Conservation (phyloP, 1,140 invertebrate genomes). For the Bombus impatiens region DNA sequence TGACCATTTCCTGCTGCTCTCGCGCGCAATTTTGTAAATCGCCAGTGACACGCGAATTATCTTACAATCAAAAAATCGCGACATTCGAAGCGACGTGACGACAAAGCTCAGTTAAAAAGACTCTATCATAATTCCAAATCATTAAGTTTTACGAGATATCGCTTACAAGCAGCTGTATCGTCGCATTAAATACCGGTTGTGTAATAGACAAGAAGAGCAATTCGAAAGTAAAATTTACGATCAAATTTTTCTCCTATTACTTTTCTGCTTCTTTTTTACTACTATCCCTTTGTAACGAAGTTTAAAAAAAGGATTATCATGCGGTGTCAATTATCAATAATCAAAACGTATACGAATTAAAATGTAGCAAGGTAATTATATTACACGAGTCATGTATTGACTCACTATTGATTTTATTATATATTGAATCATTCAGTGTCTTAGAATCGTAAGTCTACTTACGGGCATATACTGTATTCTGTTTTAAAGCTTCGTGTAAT, state of each 20-base stretch:
- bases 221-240: background rate
- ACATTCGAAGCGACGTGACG: background rate
- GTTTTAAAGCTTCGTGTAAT: too few species aligned
- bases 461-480: too few species aligned
- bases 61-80: background rate
- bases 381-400: too few species aligned
- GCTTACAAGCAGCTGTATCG: background rate
- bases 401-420: background rate
- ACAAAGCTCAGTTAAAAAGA: too few species aligned
- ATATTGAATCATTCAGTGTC: background rate
- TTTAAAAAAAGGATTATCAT: background rate
- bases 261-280: background rate
- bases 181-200: constrained; percentile 5
- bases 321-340: background rate
- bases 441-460: background rate
- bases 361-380: background rate
- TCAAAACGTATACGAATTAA: background rate
- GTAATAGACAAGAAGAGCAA: too few species aligned
- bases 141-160: constrained; percentile 18
- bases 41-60: background rate
- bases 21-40: constrained; percentile 18
- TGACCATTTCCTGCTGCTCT: background rate
- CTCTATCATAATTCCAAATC: background rate
- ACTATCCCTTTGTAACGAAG: background rate
- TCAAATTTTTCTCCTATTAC: background rate